These are phyloP conservation scores for Cepphus grylle DNA, from an alignment of 2,113 vertebrate species.

Conservation along the genomic window DNA sequence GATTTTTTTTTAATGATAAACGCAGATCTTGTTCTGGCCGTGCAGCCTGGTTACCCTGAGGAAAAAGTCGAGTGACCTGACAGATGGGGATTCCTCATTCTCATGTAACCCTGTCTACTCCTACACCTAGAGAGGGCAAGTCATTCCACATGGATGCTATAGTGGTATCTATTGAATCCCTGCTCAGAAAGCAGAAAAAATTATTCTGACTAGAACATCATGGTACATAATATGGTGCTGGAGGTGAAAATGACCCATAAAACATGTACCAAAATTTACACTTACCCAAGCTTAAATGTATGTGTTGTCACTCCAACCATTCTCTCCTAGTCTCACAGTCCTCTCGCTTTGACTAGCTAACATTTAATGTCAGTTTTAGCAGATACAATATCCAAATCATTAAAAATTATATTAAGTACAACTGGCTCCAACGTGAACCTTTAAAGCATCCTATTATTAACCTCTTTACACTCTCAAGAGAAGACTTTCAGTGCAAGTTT, in stretches of 20 bases:
- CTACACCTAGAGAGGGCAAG: not conserved
- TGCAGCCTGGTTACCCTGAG: not conserved
- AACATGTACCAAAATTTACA: not conserved
- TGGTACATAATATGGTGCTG: not conserved
- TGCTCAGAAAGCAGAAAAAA: not conserved
- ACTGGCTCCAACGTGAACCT: not conserved
- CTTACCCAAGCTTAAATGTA: not conserved
- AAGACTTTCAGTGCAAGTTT: not conserved
- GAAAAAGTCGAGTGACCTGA: not conserved
- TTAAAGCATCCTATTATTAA: not conserved
- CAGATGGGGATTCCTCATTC: not conserved
- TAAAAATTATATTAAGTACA: not conserved
- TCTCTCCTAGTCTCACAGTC: not conserved
- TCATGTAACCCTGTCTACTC: not conserved
- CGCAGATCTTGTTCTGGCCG: not conserved
- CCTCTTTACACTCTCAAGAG: not conserved
- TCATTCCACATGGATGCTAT: not conserved
- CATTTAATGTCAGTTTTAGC: not conserved
- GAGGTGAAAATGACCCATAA: not conserved
- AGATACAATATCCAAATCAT: not conserved
- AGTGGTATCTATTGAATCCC: not conserved
- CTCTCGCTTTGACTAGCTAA: not conserved
- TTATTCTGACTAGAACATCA: not conserved
- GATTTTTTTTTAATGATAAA: not conserved
- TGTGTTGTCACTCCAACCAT: not conserved